Percentiles rank a stretch among this genome's conserved stretches.
These are phyloP conservation scores for Nymphalis c-album DNA, from an alignment of 2,888 invertebrate species.

Conservation along the genomic window DNA sequence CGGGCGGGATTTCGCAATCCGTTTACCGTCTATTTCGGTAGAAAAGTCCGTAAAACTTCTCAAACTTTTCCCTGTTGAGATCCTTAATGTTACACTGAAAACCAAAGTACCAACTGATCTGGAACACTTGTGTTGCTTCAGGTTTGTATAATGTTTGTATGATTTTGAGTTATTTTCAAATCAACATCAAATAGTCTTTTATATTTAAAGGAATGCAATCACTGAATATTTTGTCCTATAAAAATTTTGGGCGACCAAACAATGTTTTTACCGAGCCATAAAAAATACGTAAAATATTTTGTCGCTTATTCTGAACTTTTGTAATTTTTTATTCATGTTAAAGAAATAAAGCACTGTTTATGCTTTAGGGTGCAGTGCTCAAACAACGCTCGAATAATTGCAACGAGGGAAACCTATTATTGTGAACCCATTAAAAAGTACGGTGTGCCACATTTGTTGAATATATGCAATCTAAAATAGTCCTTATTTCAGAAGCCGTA, in stretches of 20 bases:
- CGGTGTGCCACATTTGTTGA: conserved; percentile 21
- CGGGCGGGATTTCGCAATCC: conserved; percentile 18
- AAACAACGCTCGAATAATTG: conserved; percentile 32
- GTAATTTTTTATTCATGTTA: conserved; percentile 16
- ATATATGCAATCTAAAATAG: conserved; percentile 19
- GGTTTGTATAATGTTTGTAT: background rate
- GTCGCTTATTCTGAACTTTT: background rate
- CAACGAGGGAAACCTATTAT: conserved; percentile 33
- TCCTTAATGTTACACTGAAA: conserved; percentile 17
- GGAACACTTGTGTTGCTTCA: conserved; percentile 1
- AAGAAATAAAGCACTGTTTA: conserved; percentile 26
- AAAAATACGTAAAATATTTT: background rate
- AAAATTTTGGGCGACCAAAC: too few relatives aligned
- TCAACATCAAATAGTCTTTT: too few relatives aligned
- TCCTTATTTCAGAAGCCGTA: conserved; percentile 15
- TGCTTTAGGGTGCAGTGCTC: conserved; percentile 22
- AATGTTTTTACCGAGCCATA: background rate
- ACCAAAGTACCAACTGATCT: conserved; percentile 9
- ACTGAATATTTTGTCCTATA: too few relatives aligned
- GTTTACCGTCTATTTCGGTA: conserved; percentile 30
- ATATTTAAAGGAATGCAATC: too few relatives aligned
- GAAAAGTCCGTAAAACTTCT: conserved; percentile 25
- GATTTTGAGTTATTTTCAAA: too few relatives aligned
- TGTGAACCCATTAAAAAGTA: conserved; percentile 32
- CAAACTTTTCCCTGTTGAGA: conserved; percentile 25